A percentile compares a stretch with the other conserved stretches of the same genome.
phyloP scores from a whole-genome alignment of 1,140 invertebrate species.

The Scaptodrosophila lebanonensis region DNA sequence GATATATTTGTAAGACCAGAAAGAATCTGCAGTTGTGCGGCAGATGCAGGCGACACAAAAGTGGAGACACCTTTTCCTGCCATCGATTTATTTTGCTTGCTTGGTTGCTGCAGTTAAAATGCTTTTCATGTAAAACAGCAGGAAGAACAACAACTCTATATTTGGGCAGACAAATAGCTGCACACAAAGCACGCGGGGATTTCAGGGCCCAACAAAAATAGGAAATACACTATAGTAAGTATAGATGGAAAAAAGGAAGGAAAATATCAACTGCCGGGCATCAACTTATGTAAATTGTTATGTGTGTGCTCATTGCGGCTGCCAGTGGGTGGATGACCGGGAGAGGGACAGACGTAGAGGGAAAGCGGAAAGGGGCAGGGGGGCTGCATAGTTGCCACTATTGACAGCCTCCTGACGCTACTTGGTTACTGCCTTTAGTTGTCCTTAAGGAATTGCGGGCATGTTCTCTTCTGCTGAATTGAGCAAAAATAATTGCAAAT shows the following conservation, averaged over 20 bases:
- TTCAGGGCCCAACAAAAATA: constrained; percentile 16
- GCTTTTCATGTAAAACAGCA: constrained; percentile 60
- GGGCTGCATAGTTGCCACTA: constrained; percentile 41
- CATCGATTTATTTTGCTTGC: constrained; percentile 37
- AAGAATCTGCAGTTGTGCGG: not conserved
- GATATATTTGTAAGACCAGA: too few species aligned
- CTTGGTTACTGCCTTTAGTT: constrained; percentile 36
- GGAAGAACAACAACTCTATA: constrained; percentile 30
- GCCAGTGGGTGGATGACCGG: constrained; percentile 17
- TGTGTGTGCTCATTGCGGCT: too few species aligned
- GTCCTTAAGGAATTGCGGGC: constrained; percentile 63
- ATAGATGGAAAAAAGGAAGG: not conserved
- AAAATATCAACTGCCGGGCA: constrained; percentile 58
- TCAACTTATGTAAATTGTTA: constrained; percentile 62
- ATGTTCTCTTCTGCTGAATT: constrained; percentile 74
- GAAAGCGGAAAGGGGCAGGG: too few species aligned
- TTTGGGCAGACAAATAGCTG: constrained; percentile 59
- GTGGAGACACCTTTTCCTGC: too few species aligned
- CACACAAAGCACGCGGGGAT: constrained; percentile 16
- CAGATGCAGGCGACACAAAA: constrained; percentile 17
- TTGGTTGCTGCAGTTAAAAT: constrained; percentile 60
- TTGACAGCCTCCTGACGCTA: constrained; percentile 18
- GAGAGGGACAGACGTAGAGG: not conserved
- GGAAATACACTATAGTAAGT: constrained; percentile 7
- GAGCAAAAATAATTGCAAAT: constrained; percentile 74